These are phyloP conservation scores for Lamprotornis superbus DNA, from an alignment of 2,113 vertebrate genomes.

Conservation along the genomic window DNA sequence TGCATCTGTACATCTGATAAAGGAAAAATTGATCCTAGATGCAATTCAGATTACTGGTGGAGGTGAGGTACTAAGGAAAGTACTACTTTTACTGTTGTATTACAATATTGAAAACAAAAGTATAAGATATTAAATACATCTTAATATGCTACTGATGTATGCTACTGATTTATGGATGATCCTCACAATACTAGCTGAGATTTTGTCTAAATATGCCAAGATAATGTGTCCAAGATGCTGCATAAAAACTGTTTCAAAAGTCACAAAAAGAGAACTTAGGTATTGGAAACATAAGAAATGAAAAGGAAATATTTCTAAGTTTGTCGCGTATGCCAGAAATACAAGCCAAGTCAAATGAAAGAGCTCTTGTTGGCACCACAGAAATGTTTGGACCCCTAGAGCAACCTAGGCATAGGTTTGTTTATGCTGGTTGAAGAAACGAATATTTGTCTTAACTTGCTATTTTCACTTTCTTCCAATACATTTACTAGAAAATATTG, in stretches of 20 bases:
- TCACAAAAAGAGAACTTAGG: not conserved
- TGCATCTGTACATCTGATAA: not conserved
- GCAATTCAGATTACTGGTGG: not conserved
- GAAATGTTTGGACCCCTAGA: not conserved
- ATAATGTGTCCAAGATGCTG: not conserved
- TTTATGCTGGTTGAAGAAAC: slow-evolving; percentile 18
- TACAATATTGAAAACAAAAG: not conserved
- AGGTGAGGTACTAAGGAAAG: not conserved
- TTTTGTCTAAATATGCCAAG: not conserved
- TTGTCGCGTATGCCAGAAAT: not conserved
- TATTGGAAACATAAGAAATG: not conserved
- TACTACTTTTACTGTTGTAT: not conserved
- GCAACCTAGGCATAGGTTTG: not conserved
- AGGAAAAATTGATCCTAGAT: not conserved
- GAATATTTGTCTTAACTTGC: not conserved
- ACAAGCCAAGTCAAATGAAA: slow-evolving; percentile 22
- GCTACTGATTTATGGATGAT: not conserved
- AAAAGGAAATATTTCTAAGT: not conserved
- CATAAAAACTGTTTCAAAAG: not conserved
- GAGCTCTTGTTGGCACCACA: not conserved
- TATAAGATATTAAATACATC: not conserved
- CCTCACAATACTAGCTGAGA: not conserved
- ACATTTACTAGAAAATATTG: not conserved
- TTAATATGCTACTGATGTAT: not conserved
- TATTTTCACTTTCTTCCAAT: not conserved